Evolutionary conservation across 2,888 invertebrate genomes (phyloP), one percentile per base, ranked within the genome.

Genomic region (Villa cingulata): DNA sequence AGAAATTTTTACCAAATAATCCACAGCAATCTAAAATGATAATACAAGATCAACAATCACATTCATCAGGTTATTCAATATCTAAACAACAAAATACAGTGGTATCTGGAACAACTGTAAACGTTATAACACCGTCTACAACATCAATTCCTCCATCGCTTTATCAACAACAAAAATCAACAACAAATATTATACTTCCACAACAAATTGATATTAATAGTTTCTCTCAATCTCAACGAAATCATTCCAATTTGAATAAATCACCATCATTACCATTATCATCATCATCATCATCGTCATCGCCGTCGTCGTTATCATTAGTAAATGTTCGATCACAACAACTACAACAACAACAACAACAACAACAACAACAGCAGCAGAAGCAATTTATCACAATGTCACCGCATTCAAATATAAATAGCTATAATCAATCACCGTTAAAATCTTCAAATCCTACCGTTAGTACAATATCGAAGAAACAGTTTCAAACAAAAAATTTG

Each of bases 191-290:
- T n/a, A n/a, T n/a, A 29, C 29, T 42, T 19, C 19, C 46, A 27
- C 46, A 41, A 32, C n/a, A n/a, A n/a, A 19, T 29, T 34, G 46
- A 46, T 7, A 4, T 42, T n/a, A 37, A 23, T 38, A 47, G n/a
- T 27, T 6, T 37, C 4, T 23, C 37, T 23, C 51, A 53, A 49
- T n/a, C n/a, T n/a, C n/a, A n/a, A n/a, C 48, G 41, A 51, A 61
- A 62, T 62, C 67, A 67, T 67, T 67, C 67, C 65, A 63, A 64
- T 57, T 58, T 63, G 53, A 63, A 62, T 52, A 65, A 46, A 41
- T 27, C 10, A 19, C n/a, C n/a, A n/a, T n/a, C n/a, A n/a, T n/a
- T n/a, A n/a, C n/a, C n/a, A n/a, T n/a, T n/a, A n/a, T n/a, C n/a
- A n/a, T n/a, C 12, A 19, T 19, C 15, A 18, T 19, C 18, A 19